Evolutionary conservation across 1,140 invertebrate genomes (phyloP).

Genomic region (Euglossa dilemma): DNA sequence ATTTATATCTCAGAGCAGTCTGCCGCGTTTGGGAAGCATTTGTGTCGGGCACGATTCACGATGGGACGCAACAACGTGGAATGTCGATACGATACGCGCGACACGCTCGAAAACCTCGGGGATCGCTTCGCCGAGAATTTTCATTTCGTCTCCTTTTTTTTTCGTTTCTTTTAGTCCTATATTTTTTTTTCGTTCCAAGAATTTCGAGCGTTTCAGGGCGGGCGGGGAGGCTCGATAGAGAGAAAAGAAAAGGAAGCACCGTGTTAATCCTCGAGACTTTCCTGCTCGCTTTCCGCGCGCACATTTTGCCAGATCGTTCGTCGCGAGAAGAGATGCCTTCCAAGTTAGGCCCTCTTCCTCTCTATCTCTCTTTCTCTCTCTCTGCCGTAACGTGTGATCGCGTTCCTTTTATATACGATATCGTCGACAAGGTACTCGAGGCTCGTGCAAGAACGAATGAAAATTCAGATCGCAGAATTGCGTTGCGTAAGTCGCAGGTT

Average conservation of each 20-base stretch:
- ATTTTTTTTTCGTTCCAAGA: background rate
- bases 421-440: slow-evolving; percentile 43
- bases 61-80: slow-evolving; percentile 48
- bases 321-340: slow-evolving; percentile 45
- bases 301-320: slow-evolving; percentile 40
- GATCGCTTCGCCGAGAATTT: no score
- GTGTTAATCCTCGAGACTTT: slow-evolving; percentile 54
- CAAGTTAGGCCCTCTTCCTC: slow-evolving; percentile 63
- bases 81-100: slow-evolving; percentile 37
- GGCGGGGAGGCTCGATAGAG: no score
- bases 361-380: no score
- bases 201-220: slow-evolving; percentile 20
- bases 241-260: slow-evolving; percentile 28
- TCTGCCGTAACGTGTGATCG: slow-evolving; percentile 19
- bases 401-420: background rate
- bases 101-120: background rate
- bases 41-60: background rate
- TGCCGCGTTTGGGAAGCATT: slow-evolving; percentile 19
- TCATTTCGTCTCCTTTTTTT: no score
- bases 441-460: slow-evolving; percentile 19
- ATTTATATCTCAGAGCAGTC: slow-evolving; percentile 22
- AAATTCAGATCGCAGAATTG: slow-evolving; percentile 5
- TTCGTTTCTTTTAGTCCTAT: no score
- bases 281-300: slow-evolving; percentile 23
- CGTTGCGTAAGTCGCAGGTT: background rate